Percentiles rank a stretch among this genome's conserved stretches.
Conservation (phyloP, 2,797 vertebrate genomes). For the Acridotheres tristis region DNA sequence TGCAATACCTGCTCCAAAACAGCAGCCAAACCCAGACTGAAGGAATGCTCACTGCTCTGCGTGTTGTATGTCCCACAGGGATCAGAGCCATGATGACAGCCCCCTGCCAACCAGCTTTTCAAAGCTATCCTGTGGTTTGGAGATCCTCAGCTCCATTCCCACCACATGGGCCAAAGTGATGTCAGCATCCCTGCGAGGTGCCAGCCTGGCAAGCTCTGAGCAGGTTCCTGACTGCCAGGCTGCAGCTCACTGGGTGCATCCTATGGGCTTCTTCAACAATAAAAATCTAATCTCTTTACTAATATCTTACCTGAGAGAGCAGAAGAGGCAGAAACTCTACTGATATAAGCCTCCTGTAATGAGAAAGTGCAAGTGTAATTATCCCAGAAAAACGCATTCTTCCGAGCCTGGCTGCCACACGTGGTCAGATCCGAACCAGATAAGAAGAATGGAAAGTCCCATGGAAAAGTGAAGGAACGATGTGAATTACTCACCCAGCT, state of each 20-base stretch:
- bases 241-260: not conserved
- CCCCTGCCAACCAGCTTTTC: not conserved
- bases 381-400: not conserved
- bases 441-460: not conserved
- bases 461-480: not conserved
- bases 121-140: not conserved
- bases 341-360: fast-evolving
- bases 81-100: not conserved
- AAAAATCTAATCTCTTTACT: not conserved
- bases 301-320: not conserved
- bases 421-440: not conserved
- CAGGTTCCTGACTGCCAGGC: not conserved
- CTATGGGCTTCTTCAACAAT: not conserved
- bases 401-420: not conserved
- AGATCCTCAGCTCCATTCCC: not conserved
- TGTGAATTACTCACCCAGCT: not conserved
- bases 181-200: not conserved
- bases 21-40: not conserved
- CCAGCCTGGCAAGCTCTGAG: not conserved
- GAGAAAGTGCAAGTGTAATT: not conserved
- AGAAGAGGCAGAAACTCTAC: not conserved
- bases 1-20: not conserved
- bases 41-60: not conserved
- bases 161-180: not conserved
- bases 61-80: not conserved